Evolutionary conservation across 2,113 vertebrate species (phyloP).

Genomic region (Bubo blakistoni): DNA sequence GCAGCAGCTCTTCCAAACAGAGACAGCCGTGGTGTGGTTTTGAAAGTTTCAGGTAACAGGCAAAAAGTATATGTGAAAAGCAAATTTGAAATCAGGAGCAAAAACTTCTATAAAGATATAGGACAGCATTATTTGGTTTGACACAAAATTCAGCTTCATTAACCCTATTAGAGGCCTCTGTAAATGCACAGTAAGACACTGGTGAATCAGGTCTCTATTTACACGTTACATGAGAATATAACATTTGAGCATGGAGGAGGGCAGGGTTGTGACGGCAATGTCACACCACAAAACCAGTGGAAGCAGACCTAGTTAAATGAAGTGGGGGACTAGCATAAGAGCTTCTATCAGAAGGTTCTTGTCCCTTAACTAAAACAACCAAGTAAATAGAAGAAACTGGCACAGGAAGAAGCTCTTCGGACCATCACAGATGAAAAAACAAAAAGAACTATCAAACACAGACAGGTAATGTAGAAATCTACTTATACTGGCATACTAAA

Average conservation of each 20-base stretch:
- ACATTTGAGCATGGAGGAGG: fast-evolving
- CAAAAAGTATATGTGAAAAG: background rate
- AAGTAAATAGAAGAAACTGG: background rate
- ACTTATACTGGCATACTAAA: background rate
- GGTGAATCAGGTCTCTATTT: background rate
- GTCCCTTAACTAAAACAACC: background rate
- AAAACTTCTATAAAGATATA: background rate
- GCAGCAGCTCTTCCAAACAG: background rate
- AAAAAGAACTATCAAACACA: background rate
- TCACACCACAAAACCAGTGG: background rate
- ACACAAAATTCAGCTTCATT: background rate
- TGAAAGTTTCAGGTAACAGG: background rate
- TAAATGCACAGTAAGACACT: background rate
- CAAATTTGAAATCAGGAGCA: background rate
- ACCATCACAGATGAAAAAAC: background rate
- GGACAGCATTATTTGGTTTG: background rate
- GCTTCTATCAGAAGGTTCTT: background rate
- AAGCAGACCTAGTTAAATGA: background rate
- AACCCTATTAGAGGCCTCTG: background rate
- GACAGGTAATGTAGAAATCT: background rate
- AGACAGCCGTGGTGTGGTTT: background rate
- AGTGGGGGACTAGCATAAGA: background rate
- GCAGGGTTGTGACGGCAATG: background rate
- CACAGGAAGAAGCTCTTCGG: background rate
- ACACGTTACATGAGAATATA: fast-evolving